phyloP scores from a whole-genome alignment of 2,797 vertebrate genomes.

The Gymnodraco acuticeps region DNA sequence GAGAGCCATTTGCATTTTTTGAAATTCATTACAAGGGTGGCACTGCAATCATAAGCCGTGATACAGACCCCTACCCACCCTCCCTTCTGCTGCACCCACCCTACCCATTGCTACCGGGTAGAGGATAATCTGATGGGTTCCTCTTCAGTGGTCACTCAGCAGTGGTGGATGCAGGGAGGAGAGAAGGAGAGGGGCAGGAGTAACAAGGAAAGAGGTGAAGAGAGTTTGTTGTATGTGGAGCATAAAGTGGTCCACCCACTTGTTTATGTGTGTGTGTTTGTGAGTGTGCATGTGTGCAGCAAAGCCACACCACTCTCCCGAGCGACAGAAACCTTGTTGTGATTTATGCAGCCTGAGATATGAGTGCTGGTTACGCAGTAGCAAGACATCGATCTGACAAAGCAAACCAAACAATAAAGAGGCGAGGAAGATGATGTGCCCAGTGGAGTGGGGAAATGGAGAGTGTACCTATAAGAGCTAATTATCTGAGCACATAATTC shows the following conservation, averaged over 20 bases:
- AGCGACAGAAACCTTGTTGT: conserved; percentile 88
- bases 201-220: conserved; percentile 52
- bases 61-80: conserved; percentile 70
- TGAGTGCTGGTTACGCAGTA: conserved; percentile 89
- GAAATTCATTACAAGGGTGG: conserved; percentile 82
- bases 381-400: conserved; percentile 90
- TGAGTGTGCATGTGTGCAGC: conserved; percentile 50
- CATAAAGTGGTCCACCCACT: conserved; percentile 76
- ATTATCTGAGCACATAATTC: conserved; percentile 89
- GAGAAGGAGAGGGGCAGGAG: conserved; percentile 28
- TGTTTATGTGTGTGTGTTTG: conserved; percentile 59
- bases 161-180: conserved; percentile 51
- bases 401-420: conserved; percentile 91
- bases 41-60: conserved; percentile 78
- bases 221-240: conserved; percentile 70
- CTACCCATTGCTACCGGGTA: conserved; percentile 70
- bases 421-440: conserved; percentile 89
- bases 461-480: conserved; percentile 89
- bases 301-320: conserved; percentile 74
- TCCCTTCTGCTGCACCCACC: conserved; percentile 62
- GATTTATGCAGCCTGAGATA: conserved; percentile 88
- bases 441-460: conserved; percentile 88
- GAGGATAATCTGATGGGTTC: conserved; percentile 84
- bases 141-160: conserved; percentile 82
- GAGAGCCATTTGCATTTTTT: conserved; percentile 84